These are phyloP conservation scores for Hirtodrosophila cameraria DNA, from an alignment of 2,888 invertebrate species.

Conservation along the genomic window DNA sequence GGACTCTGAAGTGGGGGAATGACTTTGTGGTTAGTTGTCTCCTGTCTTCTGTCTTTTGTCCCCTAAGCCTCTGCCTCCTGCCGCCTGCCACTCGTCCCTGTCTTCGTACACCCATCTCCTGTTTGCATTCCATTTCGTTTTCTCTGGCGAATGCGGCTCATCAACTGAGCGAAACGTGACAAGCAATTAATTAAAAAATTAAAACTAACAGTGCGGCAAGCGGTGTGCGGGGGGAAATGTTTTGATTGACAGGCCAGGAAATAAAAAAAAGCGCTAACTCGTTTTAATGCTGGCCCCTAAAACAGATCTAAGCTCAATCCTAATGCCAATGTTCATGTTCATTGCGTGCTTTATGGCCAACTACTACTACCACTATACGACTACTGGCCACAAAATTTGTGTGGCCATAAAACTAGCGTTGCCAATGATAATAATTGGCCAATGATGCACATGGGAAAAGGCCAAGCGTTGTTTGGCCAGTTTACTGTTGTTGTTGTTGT, in stretches of 20 bases:
- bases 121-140: slow-evolving; percentile 66
- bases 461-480: slow-evolving; percentile 42
- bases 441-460: slow-evolving; percentile 76
- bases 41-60: slow-evolving; percentile 8
- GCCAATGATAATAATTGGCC: slow-evolving; percentile 69
- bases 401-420: slow-evolving; percentile 45
- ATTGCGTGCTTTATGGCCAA: slow-evolving; percentile 50
- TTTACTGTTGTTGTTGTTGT: slow-evolving; percentile 7
- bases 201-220: slow-evolving; percentile 34
- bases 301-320: slow-evolving; percentile 26
- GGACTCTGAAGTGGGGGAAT: slow-evolving; percentile 26
- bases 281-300: slow-evolving; percentile 28
- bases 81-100: neutral
- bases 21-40: slow-evolving; percentile 42
- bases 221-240: neutral
- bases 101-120: no score
- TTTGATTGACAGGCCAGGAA: slow-evolving; percentile 41
- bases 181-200: slow-evolving; percentile 79
- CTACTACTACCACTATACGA: slow-evolving; percentile 31
- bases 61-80: neutral
- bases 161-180: slow-evolving; percentile 67
- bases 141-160: slow-evolving; percentile 50
- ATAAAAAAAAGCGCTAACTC: slow-evolving; percentile 21
- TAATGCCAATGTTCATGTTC: slow-evolving; percentile 46
- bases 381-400: slow-evolving; percentile 50